Conservation (phyloP, 2,797 vertebrate genomes). For the Spatula versicolor region DNA sequence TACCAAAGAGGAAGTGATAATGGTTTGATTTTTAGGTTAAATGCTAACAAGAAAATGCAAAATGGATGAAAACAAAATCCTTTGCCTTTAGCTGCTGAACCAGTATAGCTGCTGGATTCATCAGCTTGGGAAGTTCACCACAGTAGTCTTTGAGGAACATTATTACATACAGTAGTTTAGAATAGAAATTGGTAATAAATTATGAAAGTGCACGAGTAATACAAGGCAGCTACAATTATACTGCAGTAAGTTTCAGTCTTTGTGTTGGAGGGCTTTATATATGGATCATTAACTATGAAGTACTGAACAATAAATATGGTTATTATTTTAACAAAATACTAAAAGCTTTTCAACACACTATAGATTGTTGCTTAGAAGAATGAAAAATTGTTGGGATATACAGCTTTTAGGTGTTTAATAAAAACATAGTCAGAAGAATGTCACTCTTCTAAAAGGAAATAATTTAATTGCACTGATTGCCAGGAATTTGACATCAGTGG, state of each 20-base stretch:
- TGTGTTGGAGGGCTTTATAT: not conserved
- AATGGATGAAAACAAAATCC: not conserved
- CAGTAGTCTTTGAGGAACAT: not conserved
- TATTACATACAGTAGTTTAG: not conserved
- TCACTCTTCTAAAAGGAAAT: conserved; percentile 21
- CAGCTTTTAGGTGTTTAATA: conserved; percentile 45
- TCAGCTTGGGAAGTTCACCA: not conserved
- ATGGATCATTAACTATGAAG: conserved; percentile 19
- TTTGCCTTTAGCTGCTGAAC: not conserved
- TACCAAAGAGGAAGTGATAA: not conserved
- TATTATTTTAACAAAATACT: conserved; percentile 48
- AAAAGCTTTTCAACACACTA: conserved; percentile 51
- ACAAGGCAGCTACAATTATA: not conserved
- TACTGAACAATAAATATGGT: conserved; percentile 33
- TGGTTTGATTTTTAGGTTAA: not conserved
- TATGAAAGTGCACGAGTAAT: not conserved
- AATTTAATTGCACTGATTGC: conserved; percentile 16
- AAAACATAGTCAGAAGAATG: conserved; percentile 17
- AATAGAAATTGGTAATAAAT: conserved; percentile 23
- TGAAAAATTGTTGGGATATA: conserved; percentile 48
- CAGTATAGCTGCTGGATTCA: not conserved
- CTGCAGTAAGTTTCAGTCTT: not conserved
- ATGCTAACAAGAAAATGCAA: not conserved
- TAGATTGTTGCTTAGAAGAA: not conserved
- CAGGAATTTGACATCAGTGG: not conserved